Evolutionary conservation across 1,140 invertebrate genomes (phyloP).

Genomic region (Drosophila leontia): DNA sequence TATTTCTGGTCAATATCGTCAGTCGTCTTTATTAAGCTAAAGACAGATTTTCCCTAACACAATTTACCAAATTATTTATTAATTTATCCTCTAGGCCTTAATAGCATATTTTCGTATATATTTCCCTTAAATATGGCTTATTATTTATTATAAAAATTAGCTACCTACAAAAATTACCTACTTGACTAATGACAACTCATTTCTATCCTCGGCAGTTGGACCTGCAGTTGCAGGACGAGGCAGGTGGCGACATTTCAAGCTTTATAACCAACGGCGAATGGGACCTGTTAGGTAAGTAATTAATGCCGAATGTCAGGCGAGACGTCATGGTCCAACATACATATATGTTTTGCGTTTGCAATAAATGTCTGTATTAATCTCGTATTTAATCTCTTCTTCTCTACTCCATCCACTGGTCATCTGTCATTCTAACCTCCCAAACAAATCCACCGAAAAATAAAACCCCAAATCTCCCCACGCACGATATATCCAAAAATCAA

Average conservation of each 20-base stretch:
- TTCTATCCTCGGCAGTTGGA: constrained; percentile 89
- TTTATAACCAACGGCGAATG: constrained; percentile 99
- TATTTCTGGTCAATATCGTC: too few species aligned
- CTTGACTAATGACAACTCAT: neutral
- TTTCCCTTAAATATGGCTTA: too few species aligned
- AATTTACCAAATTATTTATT: too few species aligned
- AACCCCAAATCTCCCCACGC: neutral
- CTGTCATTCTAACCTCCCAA: constrained; percentile 2
- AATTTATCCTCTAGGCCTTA: neutral
- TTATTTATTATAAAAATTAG: neutral
- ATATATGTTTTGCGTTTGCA: constrained; percentile 19
- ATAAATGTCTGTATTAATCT: constrained; percentile 24
- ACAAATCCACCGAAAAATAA: constrained; percentile 1
- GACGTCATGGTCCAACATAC: neutral
- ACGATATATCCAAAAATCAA: constrained; percentile 3
- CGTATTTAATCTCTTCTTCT: constrained; percentile 30
- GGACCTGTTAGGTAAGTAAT: constrained; percentile 96
- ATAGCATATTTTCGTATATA: neutral
- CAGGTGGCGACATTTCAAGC: constrained; percentile 96
- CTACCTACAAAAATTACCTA: too few species aligned
- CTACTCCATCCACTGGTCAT: constrained; percentile 25
- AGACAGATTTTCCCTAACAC: too few species aligned
- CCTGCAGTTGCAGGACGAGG: constrained; percentile 94
- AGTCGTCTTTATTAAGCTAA: too few species aligned
- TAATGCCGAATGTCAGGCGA: constrained; percentile 1